phyloP scores from a whole-genome alignment of 2,113 vertebrate species.

The Reinhardtius hippoglossoides region DNA sequence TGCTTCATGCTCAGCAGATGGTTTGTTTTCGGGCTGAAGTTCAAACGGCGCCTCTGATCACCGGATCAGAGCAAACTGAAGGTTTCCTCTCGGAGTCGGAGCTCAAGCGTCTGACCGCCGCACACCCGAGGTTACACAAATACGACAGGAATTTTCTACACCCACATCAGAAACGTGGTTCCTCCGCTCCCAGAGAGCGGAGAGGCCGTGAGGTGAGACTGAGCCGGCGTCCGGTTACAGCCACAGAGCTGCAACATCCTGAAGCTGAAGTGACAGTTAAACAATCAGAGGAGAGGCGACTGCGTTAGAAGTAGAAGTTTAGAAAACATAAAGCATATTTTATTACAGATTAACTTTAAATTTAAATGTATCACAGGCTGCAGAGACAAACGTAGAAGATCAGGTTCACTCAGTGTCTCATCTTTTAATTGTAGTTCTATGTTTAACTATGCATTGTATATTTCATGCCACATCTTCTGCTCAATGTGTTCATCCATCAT shows the following conservation, averaged over 20 bases:
- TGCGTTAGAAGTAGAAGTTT: background rate
- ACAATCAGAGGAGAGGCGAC: background rate
- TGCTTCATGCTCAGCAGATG: too few relatives aligned
- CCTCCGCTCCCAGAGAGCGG: slow-evolving; percentile 26
- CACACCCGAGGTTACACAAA: slow-evolving; percentile 76
- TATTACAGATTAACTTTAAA: too few relatives aligned
- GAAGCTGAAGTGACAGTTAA: background rate
- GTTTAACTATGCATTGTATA: too few relatives aligned
- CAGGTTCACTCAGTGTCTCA: too few relatives aligned
- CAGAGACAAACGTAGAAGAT: too few relatives aligned
- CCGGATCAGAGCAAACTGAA: slow-evolving; percentile 56
- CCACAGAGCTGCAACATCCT: background rate
- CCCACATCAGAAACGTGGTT: slow-evolving; percentile 64
- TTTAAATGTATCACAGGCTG: too few relatives aligned
- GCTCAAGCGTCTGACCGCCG: slow-evolving; percentile 34
- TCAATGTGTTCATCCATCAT: too few relatives aligned
- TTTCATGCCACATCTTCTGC: too few relatives aligned
- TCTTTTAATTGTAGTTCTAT: too few relatives aligned
- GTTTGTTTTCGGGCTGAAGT: background rate
- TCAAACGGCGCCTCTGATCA: slow-evolving; percentile 41
- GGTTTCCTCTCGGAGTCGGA: slow-evolving; percentile 47
- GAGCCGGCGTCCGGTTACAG: background rate
- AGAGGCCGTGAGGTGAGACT: slow-evolving; percentile 21
- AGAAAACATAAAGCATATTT: too few relatives aligned
- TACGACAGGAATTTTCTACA: slow-evolving; percentile 76